phyloP scores from a whole-genome alignment of 2,797 vertebrate genomes.

The Crenichthys baileyi region DNA sequence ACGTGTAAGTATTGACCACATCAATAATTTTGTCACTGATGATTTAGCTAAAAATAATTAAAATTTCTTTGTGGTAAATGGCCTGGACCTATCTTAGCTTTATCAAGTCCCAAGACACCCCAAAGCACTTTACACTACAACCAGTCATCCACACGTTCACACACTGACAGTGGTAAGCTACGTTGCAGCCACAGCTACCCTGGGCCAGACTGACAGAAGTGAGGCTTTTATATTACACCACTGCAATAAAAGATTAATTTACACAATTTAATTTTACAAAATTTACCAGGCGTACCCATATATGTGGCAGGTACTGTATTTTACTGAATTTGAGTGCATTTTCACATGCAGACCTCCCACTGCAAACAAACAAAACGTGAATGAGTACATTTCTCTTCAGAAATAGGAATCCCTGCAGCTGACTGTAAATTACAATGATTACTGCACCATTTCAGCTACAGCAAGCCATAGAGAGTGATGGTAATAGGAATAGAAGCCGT shows the following conservation, averaged over 20 bases:
- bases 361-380: background rate
- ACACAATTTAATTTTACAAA: background rate
- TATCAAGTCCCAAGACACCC: too few relatives aligned
- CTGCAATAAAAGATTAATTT: background rate
- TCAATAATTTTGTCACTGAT: too few relatives aligned
- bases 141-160: too few relatives aligned
- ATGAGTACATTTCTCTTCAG: constrained; percentile 46
- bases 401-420: constrained; percentile 49
- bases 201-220: too few relatives aligned
- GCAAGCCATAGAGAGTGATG: constrained; percentile 13
- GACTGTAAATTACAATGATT: constrained; percentile 53
- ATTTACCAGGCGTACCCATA: background rate
- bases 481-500: constrained; percentile 37
- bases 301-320: background rate
- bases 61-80: background rate
- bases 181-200: too few relatives aligned
- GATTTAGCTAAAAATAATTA: too few relatives aligned
- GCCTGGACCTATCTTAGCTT: too few relatives aligned
- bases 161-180: too few relatives aligned
- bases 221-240: background rate
- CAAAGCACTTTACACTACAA: too few relatives aligned
- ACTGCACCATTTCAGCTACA: constrained; percentile 8
- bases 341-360: constrained; percentile 2
- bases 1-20: too few relatives aligned
- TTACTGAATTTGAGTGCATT: background rate